These are phyloP conservation scores for Silurus lanzhouensis DNA, from an alignment of 2,797 vertebrate genomes.

Conservation along the genomic window DNA sequence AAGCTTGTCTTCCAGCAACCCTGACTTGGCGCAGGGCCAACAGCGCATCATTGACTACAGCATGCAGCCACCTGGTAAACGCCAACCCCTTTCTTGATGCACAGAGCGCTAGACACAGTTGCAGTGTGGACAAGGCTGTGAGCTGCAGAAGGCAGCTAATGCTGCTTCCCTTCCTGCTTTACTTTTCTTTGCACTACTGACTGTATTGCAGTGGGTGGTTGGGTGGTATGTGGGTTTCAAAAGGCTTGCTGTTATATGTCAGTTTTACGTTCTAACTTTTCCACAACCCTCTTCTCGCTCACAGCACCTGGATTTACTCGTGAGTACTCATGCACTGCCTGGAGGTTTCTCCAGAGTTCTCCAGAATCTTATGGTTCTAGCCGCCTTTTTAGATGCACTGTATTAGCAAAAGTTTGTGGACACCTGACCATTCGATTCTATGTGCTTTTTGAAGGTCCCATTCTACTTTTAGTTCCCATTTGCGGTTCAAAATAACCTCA, in stretches of 20 bases:
- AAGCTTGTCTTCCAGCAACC: conserved; percentile 96
- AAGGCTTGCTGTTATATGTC: conserved; percentile 40
- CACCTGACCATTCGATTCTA: too few species aligned
- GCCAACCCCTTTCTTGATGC: not conserved
- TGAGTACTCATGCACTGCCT: conserved; percentile 54
- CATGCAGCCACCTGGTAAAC: conserved; percentile 83
- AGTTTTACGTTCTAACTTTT: conserved; percentile 44
- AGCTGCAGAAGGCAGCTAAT: not conserved
- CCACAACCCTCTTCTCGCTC: conserved; percentile 52
- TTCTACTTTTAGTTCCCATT: too few species aligned
- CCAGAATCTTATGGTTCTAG: not conserved
- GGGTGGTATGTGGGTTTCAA: conserved; percentile 2
- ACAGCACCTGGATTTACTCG: conserved; percentile 59
- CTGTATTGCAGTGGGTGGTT: not conserved
- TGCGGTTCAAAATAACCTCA: too few species aligned
- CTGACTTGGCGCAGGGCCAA: conserved; percentile 92
- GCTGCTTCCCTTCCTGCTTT: conserved; percentile 12
- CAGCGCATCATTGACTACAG: conserved; percentile 96
- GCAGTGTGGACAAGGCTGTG: not conserved
- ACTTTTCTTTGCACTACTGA: conserved; percentile 1
- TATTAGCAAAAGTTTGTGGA: too few species aligned
- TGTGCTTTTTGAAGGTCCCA: too few species aligned
- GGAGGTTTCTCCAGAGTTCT: conserved; percentile 25
- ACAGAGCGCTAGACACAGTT: not conserved
- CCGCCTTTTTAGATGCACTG: conserved; percentile 22